These are phyloP conservation scores for Theodoxus fluviatilis DNA, from an alignment of 2,888 invertebrate genomes.

Conservation along the genomic window DNA sequence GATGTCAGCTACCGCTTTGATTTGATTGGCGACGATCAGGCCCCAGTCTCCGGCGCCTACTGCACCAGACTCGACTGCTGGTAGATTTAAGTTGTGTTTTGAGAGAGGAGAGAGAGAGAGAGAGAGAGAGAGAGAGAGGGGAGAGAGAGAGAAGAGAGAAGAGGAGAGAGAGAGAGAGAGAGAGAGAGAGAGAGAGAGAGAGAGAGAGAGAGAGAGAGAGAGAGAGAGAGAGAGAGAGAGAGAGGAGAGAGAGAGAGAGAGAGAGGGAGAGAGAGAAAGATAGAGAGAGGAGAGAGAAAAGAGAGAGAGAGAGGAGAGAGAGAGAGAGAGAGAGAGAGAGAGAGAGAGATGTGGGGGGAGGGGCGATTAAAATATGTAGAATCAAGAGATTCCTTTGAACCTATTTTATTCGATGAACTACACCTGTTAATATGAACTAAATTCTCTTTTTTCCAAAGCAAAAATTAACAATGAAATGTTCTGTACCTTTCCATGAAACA, in stretches of 20 bases:
- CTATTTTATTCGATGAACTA: no score
- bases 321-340: conserved; percentile 5
- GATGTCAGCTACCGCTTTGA: no score
- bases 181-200: neutral
- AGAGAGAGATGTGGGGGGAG: neutral
- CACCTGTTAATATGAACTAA: no score
- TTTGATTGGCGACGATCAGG: no score
- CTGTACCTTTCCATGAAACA: no score
- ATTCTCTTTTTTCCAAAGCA: no score
- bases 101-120: neutral
- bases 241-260: neutral
- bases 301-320: neutral
- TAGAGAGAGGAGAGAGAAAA: neutral
- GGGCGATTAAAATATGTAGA: no score
- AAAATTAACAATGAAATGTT: no score
- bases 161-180: neutral
- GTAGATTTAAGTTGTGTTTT: neutral
- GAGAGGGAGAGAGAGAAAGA: neutral
- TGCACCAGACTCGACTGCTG: neutral
- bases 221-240: neutral
- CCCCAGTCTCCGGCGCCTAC: no score
- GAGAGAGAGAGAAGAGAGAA: neutral
- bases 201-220: neutral
- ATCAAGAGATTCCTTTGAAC: no score
- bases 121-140: neutral